Conservation (phyloP, 1,140 invertebrate species). For the Laupala kohalensis region DNA sequence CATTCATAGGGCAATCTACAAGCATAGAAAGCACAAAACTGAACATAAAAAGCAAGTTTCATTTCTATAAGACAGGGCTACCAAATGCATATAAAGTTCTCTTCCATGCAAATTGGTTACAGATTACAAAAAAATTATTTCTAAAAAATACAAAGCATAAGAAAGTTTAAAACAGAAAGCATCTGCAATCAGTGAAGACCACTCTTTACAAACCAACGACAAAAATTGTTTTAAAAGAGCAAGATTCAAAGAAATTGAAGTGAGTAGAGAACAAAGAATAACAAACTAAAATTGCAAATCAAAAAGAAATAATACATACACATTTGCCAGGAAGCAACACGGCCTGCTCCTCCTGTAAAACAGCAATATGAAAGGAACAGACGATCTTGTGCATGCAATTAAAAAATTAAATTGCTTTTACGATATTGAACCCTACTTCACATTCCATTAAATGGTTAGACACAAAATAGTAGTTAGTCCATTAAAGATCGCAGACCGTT, state of each 20-base stretch:
- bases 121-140: no score
- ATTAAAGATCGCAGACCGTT: no score
- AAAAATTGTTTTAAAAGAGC: slow-evolving; percentile 6
- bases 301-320: slow-evolving; percentile 31
- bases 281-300: not conserved
- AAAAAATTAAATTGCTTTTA: not conserved
- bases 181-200: not conserved
- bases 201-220: slow-evolving; percentile 3
- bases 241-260: slow-evolving; percentile 4
- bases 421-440: no score
- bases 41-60: no score
- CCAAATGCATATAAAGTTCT: no score
- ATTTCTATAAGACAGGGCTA: no score
- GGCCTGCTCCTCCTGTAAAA: slow-evolving; percentile 16
- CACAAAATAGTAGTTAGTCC: no score
- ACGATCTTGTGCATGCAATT: not conserved
- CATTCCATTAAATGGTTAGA: no score
- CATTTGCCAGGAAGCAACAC: slow-evolving; percentile 33
- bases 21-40: no score
- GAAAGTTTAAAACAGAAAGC: slow-evolving; percentile 6
- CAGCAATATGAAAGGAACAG: slow-evolving; percentile 4
- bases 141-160: no score
- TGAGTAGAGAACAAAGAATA: not conserved
- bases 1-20: no score
- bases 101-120: no score